A percentile compares a stretch with the other conserved stretches of the same genome.
These are phyloP conservation scores for Limnothrissa miodon DNA, from an alignment of 2,113 vertebrate species.

Conservation along the genomic window DNA sequence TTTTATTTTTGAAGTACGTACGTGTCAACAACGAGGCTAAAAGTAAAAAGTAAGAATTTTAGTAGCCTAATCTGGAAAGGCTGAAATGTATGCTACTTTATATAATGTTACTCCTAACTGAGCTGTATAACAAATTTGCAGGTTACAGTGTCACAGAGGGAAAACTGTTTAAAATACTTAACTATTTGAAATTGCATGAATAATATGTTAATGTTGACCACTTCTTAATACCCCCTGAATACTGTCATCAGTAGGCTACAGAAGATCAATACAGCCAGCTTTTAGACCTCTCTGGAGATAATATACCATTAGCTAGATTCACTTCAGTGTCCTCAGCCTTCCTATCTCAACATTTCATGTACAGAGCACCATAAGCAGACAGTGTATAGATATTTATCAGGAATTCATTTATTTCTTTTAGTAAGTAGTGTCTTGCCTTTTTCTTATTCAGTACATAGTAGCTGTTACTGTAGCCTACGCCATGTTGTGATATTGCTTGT, in stretches of 20 bases:
- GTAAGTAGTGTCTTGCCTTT: not conserved
- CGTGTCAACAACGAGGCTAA: not conserved
- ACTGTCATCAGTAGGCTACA: not conserved
- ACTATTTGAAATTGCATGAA: not conserved
- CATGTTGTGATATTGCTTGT: not conserved
- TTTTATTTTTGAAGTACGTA: not conserved
- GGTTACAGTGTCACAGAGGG: not conserved
- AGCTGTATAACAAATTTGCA: too few relatives aligned
- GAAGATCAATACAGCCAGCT: not conserved
- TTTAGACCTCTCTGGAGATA: conserved; percentile 2
- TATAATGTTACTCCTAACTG: too few relatives aligned
- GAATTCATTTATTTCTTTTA: not conserved
- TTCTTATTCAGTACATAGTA: not conserved
- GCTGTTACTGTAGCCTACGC: not conserved
- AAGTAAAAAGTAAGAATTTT: too few relatives aligned
- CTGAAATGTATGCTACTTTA: not conserved
- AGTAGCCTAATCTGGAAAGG: too few relatives aligned
- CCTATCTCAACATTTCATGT: not conserved
- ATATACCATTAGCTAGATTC: not conserved
- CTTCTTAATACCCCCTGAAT: too few relatives aligned
- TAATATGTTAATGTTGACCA: not conserved
- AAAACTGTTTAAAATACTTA: too few relatives aligned
- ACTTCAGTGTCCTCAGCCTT: not conserved
- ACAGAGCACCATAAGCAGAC: not conserved
- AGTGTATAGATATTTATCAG: not conserved